A percentile compares a stretch with the other conserved stretches of the same genome.
These are phyloP conservation scores for Catharus bicknelli DNA, from an alignment of 2,113 vertebrate genomes.

Conservation along the genomic window DNA sequence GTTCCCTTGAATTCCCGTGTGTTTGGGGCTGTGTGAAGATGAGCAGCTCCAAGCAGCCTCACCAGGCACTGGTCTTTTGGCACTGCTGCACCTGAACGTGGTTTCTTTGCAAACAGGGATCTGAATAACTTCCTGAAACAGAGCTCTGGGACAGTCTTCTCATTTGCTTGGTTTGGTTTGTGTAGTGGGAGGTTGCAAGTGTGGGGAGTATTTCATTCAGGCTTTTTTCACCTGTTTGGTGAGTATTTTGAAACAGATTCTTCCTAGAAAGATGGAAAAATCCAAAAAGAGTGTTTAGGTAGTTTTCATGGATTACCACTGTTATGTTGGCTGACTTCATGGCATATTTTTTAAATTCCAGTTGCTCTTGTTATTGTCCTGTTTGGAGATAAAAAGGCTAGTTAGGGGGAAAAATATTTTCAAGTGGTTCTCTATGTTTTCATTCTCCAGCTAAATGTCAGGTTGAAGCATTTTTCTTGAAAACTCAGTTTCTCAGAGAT, in stretches of 20 bases:
- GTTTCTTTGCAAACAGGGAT: not conserved
- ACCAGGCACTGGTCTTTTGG: not conserved
- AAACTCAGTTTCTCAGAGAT: not conserved
- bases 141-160: not conserved
- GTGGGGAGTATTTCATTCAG: not conserved
- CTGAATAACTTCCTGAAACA: not conserved
- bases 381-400: not conserved
- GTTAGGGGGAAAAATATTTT: not conserved
- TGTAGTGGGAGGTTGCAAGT: not conserved
- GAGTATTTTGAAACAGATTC: not conserved
- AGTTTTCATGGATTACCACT: not conserved
- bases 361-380: not conserved
- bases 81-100: not conserved
- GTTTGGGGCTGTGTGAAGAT: not conserved
- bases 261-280: not conserved
- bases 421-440: not conserved
- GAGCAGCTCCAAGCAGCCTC: not conserved
- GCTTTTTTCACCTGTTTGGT: not conserved
- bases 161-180: not conserved
- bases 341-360: not conserved
- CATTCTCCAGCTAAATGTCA: not conserved
- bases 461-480: not conserved
- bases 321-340: not conserved
- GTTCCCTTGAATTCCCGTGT: not conserved
- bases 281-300: not conserved